These are phyloP conservation scores for Cheilosia variabilis DNA, from an alignment of 2,888 invertebrate species.

Conservation along the genomic window DNA sequence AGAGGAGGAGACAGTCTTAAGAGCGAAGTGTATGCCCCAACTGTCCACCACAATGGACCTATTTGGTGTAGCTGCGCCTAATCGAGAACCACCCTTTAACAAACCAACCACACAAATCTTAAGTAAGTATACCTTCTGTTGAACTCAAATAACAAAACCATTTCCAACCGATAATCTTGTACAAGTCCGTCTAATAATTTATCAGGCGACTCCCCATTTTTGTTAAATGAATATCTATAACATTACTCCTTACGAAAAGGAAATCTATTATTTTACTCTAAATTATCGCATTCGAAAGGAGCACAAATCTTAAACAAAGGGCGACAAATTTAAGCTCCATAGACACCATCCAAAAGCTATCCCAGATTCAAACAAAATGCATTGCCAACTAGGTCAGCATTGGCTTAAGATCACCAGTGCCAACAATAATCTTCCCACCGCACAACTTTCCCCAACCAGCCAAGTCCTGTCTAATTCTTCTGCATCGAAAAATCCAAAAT, in stretches of 20 bases:
- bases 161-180: too few species aligned
- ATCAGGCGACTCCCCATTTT: too few species aligned
- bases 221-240: too few species aligned
- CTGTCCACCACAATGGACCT: too few species aligned
- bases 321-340: conserved; percentile 49
- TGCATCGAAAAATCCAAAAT: conserved; percentile 53
- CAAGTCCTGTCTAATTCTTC: conserved; percentile 54
- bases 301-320: conserved; percentile 37
- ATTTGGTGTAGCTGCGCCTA: too few species aligned
- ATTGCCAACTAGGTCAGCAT: conserved; percentile 66
- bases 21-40: too few species aligned
- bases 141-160: too few species aligned
- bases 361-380: conserved; percentile 2
- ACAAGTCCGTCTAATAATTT: too few species aligned
- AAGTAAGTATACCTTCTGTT: too few species aligned
- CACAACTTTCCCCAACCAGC: background rate
- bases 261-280: conserved; percentile 13
- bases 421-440: conserved; percentile 64
- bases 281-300: background rate
- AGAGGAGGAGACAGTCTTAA: too few species aligned
- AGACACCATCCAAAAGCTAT: conserved; percentile 36
- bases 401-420: conserved; percentile 45
- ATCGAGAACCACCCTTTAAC: too few species aligned
- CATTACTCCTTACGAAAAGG: background rate
- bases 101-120: too few species aligned